Conservation (phyloP, 2,797 vertebrate genomes). For the Danio albolineatus region DNA sequence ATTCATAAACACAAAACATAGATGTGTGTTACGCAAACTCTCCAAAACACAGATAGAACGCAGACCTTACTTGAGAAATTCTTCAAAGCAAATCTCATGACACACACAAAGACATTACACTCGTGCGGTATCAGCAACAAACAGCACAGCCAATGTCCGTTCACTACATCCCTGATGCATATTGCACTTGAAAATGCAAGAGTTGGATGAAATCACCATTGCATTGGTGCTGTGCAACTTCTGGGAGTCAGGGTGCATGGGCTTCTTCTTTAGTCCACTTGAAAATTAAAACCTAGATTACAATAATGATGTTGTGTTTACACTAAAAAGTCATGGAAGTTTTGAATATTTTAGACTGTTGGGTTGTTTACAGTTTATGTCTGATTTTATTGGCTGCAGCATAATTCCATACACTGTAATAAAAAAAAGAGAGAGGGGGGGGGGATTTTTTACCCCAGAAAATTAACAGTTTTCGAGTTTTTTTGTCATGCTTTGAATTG, state of each 20-base stretch:
- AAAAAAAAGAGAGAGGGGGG: no score
- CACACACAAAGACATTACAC: neutral
- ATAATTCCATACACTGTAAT: no score
- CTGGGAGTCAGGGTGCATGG: neutral
- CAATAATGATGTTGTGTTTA: neutral
- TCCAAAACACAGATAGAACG: neutral
- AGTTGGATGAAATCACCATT: neutral
- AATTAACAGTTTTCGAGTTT: no score
- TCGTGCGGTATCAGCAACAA: neutral
- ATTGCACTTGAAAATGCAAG: neutral
- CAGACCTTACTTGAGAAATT: neutral
- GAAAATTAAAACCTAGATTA: neutral
- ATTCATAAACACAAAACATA: constrained; percentile 50
- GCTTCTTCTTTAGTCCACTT: neutral
- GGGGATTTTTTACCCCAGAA: no score
- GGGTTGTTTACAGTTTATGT: no score
- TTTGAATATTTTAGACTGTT: no score
- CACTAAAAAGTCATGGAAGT: no score
- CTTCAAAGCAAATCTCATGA: neutral
- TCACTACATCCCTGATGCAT: neutral
- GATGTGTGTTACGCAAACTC: neutral
- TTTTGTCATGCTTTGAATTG: no score
- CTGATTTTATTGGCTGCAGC: no score
- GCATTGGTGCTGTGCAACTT: neutral
- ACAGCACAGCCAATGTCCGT: neutral